phyloP scores from a whole-genome alignment of 2,888 invertebrate genomes.

The Branchipolynoe longqiensis region DNA sequence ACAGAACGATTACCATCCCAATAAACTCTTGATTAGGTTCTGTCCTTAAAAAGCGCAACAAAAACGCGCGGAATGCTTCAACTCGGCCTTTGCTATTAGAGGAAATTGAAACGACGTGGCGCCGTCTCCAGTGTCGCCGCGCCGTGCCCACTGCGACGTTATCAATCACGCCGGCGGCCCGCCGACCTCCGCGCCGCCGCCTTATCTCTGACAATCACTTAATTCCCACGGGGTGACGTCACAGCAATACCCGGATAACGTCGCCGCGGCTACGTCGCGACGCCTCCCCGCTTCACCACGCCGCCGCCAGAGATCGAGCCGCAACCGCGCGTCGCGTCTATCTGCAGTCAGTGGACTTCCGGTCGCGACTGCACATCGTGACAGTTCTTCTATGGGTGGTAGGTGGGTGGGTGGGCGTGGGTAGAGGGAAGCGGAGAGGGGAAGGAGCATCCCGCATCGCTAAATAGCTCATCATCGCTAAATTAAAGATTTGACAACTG shows the following conservation, averaged over 20 bases:
- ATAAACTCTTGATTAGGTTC: conserved; percentile 11
- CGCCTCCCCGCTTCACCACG: not conserved
- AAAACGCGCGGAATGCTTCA: not conserved
- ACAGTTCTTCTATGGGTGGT: too few relatives aligned
- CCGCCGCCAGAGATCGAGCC: not conserved
- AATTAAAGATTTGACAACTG: conserved; percentile 50
- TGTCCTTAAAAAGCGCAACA: not conserved
- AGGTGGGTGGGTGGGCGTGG: too few relatives aligned
- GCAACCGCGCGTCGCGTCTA: not conserved
- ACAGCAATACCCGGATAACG: conserved; percentile 1
- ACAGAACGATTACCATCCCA: conserved; percentile 24
- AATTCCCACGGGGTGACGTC: conserved; percentile 20
- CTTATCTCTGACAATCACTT: conserved; percentile 45
- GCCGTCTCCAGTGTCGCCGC: conserved; percentile 27
- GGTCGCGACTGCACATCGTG: not conserved
- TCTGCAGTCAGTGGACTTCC: not conserved
- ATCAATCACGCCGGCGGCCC: conserved; percentile 29
- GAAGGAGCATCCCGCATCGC: not conserved
- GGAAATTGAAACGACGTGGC: conserved; percentile 24
- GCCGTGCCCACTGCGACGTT: not conserved
- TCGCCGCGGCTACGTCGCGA: conserved; percentile 12
- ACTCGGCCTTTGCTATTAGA: not conserved
- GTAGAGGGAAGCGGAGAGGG: not conserved
- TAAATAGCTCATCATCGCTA: conserved; percentile 46
- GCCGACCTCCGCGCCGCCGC: not conserved